phyloP scores from a whole-genome alignment of 2,113 vertebrate species.

The Pterocles orientalis region DNA sequence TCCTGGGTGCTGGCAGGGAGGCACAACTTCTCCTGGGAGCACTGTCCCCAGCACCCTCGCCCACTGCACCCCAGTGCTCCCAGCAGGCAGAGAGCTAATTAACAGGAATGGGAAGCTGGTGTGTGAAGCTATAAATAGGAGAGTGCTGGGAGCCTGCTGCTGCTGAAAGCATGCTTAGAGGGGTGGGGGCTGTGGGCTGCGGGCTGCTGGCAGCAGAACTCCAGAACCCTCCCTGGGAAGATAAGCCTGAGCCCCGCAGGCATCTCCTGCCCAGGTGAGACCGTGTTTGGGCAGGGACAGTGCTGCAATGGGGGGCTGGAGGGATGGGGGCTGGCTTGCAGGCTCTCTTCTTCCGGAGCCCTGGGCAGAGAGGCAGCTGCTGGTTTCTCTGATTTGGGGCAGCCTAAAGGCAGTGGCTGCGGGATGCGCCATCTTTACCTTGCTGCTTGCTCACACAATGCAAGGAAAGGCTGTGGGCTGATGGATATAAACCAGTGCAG shows the following conservation, averaged over 20 bases:
- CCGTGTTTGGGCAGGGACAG: neutral
- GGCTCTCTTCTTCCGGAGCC: neutral
- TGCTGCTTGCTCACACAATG: neutral
- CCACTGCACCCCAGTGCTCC: accelerated
- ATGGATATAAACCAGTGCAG: neutral
- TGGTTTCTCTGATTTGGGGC: neutral
- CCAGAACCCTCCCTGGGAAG: neutral
- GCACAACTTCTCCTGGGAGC: neutral
- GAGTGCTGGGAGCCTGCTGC: neutral
- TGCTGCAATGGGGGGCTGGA: neutral
- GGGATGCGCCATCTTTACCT: neutral
- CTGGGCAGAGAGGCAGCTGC: neutral
- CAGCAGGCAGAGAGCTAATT: neutral
- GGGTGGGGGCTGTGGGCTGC: too few species aligned
- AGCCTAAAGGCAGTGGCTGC: neutral
- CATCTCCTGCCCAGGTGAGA: neutral
- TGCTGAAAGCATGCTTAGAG: neutral
- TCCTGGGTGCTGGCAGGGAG: neutral
- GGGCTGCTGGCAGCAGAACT: neutral
- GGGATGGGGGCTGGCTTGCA: neutral
- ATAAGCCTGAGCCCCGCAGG: neutral
- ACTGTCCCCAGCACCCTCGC: neutral
- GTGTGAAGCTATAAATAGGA: neutral
- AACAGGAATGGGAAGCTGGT: neutral
- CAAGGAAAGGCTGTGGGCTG: neutral